A percentile compares a stretch with the other conserved stretches of the same genome.
phyloP scores from a whole-genome alignment of 2,113 vertebrate species.

The Pipra filicauda region DNA sequence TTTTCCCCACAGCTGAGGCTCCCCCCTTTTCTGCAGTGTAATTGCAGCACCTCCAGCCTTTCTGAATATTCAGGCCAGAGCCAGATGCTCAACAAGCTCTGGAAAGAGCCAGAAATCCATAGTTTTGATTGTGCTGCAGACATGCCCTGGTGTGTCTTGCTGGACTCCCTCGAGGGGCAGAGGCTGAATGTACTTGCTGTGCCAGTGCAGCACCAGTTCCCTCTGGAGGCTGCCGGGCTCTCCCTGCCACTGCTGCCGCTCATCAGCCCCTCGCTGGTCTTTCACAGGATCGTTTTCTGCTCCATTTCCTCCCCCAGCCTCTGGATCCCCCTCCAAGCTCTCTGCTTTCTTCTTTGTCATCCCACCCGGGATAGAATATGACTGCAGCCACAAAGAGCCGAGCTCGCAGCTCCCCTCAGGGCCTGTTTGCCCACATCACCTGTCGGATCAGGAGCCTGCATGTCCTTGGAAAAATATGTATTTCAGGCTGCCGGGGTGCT shows the following conservation, averaged over 20 bases:
- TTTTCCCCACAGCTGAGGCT: accelerated
- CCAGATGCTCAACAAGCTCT: neutral
- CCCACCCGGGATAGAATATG: constrained; percentile 57
- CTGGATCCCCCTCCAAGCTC: constrained; percentile 11
- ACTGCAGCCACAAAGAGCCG: constrained; percentile 30
- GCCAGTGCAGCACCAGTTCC: neutral
- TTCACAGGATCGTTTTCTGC: constrained; percentile 58
- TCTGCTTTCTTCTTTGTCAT: constrained; percentile 51
- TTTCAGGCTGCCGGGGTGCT: constrained; percentile 73
- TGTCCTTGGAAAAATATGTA: constrained; percentile 76
- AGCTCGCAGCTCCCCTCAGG: constrained; percentile 62
- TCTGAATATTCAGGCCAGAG: neutral
- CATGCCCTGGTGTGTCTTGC: accelerated
- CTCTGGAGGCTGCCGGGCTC: neutral
- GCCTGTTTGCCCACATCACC: constrained; percentile 61
- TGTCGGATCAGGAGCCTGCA: constrained; percentile 60
- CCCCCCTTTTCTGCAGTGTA: neutral
- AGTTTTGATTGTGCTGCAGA: neutral
- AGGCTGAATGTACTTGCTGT: accelerated
- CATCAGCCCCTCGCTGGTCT: neutral
- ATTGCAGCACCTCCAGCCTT: neutral
- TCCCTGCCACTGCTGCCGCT: neutral
- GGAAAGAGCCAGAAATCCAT: neutral
- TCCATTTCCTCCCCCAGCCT: constrained; percentile 63
- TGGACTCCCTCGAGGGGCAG: neutral